Evolutionary conservation across 2,888 invertebrate genomes (phyloP).

Genomic region (Eilema sororculum): DNA sequence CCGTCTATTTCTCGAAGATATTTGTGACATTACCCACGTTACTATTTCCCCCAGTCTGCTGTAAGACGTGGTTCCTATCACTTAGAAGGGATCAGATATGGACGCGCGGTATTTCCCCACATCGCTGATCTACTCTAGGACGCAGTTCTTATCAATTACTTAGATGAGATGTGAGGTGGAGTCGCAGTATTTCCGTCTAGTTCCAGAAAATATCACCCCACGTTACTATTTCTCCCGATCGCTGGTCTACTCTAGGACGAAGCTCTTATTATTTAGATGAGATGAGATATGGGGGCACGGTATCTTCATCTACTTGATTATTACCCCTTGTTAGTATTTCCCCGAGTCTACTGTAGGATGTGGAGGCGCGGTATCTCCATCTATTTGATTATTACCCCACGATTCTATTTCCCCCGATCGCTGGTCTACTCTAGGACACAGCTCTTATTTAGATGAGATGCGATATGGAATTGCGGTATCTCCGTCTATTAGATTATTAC

Average conservation of each 20-base stretch:
- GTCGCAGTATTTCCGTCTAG: no score
- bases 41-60: not conserved
- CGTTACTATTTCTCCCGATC: not conserved
- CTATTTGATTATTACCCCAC: not conserved
- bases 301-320: no score
- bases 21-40: no score
- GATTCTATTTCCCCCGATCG: no score
- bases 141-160: no score
- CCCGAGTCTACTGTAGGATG: not conserved
- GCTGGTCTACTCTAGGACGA: not conserved
- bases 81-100: not conserved
- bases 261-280: not conserved
- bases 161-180: no score
- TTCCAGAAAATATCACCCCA: not conserved
- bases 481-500: no score
- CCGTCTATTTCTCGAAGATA: no score
- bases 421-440: no score
- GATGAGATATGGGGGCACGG: not conserved
- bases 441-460: no score
- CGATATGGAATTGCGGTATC: no score
- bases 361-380: not conserved
- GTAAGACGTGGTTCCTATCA: not conserved
- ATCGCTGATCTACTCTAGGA: no score
- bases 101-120: not conserved
- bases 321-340: not conserved